Evolutionary conservation across 2,888 invertebrate genomes (phyloP).

Genomic region (Phorcus lineatus): DNA sequence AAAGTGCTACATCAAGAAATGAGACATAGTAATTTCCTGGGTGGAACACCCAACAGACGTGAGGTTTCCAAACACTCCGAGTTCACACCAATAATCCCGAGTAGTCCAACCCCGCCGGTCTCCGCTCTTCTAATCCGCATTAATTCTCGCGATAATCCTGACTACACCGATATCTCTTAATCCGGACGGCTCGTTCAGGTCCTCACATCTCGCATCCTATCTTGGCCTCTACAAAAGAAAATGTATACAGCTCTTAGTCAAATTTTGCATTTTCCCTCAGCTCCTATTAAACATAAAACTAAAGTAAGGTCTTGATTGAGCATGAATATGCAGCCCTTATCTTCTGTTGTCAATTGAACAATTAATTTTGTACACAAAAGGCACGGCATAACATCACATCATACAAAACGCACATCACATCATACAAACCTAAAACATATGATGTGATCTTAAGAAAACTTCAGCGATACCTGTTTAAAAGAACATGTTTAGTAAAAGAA

Average conservation of each 20-base stretch:
- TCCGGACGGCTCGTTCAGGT: neutral
- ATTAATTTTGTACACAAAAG: too few relatives aligned
- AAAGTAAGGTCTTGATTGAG: too few relatives aligned
- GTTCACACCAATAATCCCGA: neutral
- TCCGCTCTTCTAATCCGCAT: neutral
- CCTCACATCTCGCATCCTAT: neutral
- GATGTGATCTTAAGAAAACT: too few relatives aligned
- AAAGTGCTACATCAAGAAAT: slow-evolving; percentile 1
- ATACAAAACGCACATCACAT: too few relatives aligned
- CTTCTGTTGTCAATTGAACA: too few relatives aligned
- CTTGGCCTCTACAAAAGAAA: neutral
- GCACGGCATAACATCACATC: too few relatives aligned
- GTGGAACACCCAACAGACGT: neutral
- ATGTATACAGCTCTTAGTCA: neutral
- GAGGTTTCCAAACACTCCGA: neutral
- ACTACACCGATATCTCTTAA: neutral
- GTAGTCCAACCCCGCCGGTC: neutral
- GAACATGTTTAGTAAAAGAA: too few relatives aligned
- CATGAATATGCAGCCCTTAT: too few relatives aligned
- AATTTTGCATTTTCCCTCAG: too few relatives aligned
- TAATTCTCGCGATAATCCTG: neutral
- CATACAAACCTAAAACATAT: too few relatives aligned
- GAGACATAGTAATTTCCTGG: slow-evolving; percentile 10
- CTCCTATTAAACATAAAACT: too few relatives aligned
- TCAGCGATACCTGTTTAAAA: too few relatives aligned